These are phyloP conservation scores for Polietes domitor DNA, from an alignment of 2,888 invertebrate genomes.

Conservation along the genomic window DNA sequence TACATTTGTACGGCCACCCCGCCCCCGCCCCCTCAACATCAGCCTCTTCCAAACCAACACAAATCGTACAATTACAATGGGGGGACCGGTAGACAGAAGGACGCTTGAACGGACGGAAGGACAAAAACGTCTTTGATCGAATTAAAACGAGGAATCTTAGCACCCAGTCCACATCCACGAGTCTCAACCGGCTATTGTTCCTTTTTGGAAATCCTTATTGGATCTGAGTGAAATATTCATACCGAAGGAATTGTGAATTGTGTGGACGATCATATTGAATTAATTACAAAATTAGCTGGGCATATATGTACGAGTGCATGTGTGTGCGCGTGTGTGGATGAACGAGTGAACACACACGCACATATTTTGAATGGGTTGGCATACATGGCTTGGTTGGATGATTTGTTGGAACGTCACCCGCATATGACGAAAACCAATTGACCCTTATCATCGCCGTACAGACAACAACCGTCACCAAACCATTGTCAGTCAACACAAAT, in stretches of 20 bases:
- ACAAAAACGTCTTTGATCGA: slow-evolving; percentile 26
- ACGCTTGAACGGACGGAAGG: not conserved
- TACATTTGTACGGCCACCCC: slow-evolving; percentile 60
- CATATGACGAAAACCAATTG: slow-evolving; percentile 62
- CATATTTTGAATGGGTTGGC: not conserved
- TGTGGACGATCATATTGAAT: slow-evolving; percentile 36
- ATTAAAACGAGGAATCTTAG: not conserved
- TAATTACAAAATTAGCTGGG: slow-evolving; percentile 32
- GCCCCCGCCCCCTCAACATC: slow-evolving; percentile 19
- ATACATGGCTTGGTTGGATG: slow-evolving; percentile 2
- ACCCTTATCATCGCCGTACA: slow-evolving; percentile 63
- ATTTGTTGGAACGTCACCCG: slow-evolving; percentile 62
- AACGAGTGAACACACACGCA: slow-evolving; percentile 10
- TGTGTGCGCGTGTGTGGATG: too few relatives aligned
- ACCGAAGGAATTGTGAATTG: not conserved
- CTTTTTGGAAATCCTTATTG: not conserved
- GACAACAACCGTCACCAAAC: slow-evolving; percentile 12
- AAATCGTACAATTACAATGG: slow-evolving; percentile 1
- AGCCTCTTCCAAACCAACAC: slow-evolving; percentile 5
- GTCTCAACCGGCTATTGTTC: slow-evolving; percentile 7
- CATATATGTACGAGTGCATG: not conserved
- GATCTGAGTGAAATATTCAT: slow-evolving; percentile 29
- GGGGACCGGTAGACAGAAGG: not conserved
- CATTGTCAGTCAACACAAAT: slow-evolving; percentile 31
- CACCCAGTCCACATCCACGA: not conserved